Base-by-base conservation (phyloP, 2,113 vertebrate genomes). In the Vicugna pacos region DNA sequence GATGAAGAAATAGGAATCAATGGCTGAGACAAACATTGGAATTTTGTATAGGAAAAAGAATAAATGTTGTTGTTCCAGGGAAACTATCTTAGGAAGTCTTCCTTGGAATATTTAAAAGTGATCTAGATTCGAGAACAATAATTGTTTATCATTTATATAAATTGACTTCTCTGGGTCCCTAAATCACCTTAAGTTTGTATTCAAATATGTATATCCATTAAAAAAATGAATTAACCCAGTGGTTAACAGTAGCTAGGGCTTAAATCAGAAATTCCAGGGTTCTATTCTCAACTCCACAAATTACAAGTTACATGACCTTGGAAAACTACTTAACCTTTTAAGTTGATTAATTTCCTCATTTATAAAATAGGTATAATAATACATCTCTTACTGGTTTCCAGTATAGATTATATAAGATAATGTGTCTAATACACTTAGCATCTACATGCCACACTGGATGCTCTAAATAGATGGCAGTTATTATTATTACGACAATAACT, bases 141-240 rank as follows among this genome's bases (percentile, higher is more conserved):
- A 60, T 35, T 93, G 20, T 42, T 85, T 15, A 72, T 48, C 91
- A 20, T 50, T 85, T 15, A 72, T 48, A 81, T 50, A 83, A 89
- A 64, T 82, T 77, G 22, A 28, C 20, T 64, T 95, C 54, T 54
- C 58, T 75, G 5, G 9, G 11, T 76, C n/a, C 28, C 52, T 85
- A 8, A 89, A 22, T 95, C 14, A 58, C 6, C 64, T 95, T 28
- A 64, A 83, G 70, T 50, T 70, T 91, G n/a, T 72, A 32, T 48
- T 65, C 13, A 77, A 85, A 48, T 89, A 20, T 42, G 0, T 58
- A 90, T 92, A 94, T 87, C 15, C 67, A 32, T 76, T 65, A 10
- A 83, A 84, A 90, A 90, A 81, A 30, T 62, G 3, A 96, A 69
- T 75, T 85, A 72, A 75, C 19, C 24, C 73, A 17, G 22, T 92